A percentile compares a stretch with the other conserved stretches of the same genome.
phyloP scores from a whole-genome alignment of 2,797 vertebrate genomes.

The Phataginus tetradactyla region DNA sequence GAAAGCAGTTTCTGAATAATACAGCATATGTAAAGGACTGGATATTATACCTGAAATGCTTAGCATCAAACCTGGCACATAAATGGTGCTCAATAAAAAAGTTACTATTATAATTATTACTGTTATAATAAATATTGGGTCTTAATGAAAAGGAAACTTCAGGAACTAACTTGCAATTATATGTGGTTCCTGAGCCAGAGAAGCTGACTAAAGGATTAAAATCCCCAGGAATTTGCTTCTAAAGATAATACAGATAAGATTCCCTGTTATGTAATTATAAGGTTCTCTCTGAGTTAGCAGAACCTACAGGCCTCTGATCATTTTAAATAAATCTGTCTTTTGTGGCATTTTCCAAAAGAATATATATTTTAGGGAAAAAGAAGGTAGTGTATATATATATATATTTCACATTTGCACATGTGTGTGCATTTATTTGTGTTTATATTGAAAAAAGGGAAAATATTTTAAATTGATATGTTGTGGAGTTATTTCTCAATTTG shows the following conservation, averaged over 20 bases:
- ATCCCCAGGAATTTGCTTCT: neutral
- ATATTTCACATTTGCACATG: too few species aligned
- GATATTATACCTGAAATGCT: neutral
- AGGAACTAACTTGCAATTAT: neutral
- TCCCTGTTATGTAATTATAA: neutral
- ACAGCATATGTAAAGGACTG: neutral
- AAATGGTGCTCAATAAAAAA: neutral
- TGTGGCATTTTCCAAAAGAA: conserved; percentile 14
- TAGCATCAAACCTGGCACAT: neutral
- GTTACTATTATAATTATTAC: neutral
- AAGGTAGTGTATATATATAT: neutral
- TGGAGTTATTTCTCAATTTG: neutral
- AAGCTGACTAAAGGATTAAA: neutral
- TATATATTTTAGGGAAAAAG: neutral
- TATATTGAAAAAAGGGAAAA: neutral
- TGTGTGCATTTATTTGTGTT: neutral
- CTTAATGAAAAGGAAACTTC: neutral
- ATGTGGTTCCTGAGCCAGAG: neutral
- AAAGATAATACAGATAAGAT: neutral
- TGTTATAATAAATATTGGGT: neutral
- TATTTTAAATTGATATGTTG: neutral
- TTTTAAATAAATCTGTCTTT: conserved; percentile 34
- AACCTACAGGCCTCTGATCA: neutral
- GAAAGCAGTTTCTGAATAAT: neutral
- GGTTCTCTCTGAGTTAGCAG: neutral